Conservation (phyloP, 2,113 vertebrate species). For the Myocastor coypus region DNA sequence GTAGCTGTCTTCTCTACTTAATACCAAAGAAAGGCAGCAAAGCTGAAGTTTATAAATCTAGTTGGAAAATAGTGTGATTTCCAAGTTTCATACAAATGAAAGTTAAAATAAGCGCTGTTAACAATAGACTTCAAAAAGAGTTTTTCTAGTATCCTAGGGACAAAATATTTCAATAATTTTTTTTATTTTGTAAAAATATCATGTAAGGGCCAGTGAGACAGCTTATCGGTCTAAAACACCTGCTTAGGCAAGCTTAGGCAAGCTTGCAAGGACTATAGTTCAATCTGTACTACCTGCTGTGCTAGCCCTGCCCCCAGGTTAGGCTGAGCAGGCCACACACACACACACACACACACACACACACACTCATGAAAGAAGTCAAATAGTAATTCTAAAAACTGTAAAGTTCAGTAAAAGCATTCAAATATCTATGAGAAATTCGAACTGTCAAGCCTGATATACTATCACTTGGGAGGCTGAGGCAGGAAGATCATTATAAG, state of each 20-base stretch:
- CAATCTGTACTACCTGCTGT: no score
- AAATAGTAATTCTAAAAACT: constrained; percentile 48
- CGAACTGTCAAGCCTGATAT: neutral
- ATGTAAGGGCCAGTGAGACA: neutral
- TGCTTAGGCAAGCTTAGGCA: no score
- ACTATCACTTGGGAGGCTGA: neutral
- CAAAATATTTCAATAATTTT: constrained; percentile 27
- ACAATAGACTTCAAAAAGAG: constrained; percentile 34
- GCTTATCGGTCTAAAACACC: no score
- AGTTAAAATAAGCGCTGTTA: constrained; percentile 11
- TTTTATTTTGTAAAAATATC: constrained; percentile 27
- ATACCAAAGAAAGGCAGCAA: constrained; percentile 14
- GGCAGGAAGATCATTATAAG: neutral
- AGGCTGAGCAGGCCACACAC: no score
- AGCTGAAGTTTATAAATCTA: constrained; percentile 13
- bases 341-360: no score
- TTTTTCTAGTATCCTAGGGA: constrained; percentile 21
- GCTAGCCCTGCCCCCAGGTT: no score
- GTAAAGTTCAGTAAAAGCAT: neutral
- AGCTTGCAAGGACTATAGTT: no score
- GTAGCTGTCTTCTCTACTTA: neutral
- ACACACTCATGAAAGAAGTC: neutral
- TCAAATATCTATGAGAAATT: neutral
- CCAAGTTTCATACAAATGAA: neutral
- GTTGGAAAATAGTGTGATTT: neutral